Evolutionary conservation across 1,140 invertebrate species (phyloP), one percentile per base, ranked within the genome.

Genomic region (Drosophila erecta): DNA sequence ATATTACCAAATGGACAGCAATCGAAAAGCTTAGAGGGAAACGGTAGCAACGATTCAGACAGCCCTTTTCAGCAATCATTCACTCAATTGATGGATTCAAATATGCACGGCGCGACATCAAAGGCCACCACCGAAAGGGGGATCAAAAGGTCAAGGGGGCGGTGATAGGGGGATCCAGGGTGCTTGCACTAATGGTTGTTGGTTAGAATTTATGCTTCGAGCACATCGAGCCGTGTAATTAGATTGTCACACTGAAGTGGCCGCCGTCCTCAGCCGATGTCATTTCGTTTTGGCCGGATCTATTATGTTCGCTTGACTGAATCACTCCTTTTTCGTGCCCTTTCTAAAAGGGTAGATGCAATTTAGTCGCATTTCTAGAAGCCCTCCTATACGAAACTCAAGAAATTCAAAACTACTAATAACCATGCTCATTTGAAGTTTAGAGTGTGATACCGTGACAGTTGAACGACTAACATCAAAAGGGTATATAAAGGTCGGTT

Each of bases 171-270:
- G 17, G 41, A 11, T 44, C 17, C 11, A 10, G 17, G 41, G 41
- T 44, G 41, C 41, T 20, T 17, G 20, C 15, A 4, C 37, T 43
- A n/a, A 35, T 56, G 50, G 24, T 27, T 46, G 46, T 37, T 72
- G 38, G 50, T 53, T 78, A 57, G 44, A 59, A 44, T 15, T 4
- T 20, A 40, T 64, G 67, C 70, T 61, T 61, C 50, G 58, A 77
- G 64, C 81, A 86, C 70, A 80, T 79, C 83, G 50, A 87, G 83
- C 75, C 83, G 81, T 86, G 70, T 86, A 86, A 87, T 86, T 86
- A 86, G 83, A 86, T 86, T 86, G 83, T 86, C 83, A 87, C 83
- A 83, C 78, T 87, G 83, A 86, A 86, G 83, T 79, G 71, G 41
- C 55, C 22, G 46, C 35, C 56, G 51, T 49, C 50, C 17, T 65